Evolutionary conservation across 2,113 vertebrate species (phyloP).

Genomic region (Variabilichromis moorii): DNA sequence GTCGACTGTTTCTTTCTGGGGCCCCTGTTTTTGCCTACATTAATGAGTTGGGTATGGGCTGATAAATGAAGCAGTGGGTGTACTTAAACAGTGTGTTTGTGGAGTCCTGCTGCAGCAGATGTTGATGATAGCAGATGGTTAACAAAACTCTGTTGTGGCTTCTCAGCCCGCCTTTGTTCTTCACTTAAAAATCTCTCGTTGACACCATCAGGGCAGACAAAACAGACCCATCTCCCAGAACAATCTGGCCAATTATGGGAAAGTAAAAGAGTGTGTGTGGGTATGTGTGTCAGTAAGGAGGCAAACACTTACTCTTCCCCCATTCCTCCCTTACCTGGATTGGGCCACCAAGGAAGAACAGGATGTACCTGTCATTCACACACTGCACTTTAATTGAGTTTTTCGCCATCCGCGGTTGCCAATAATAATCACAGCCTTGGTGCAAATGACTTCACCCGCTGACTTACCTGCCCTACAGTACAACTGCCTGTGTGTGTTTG

Average conservation of each 20-base stretch:
- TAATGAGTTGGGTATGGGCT: background rate
- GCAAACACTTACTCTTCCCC: background rate
- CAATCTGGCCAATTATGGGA: background rate
- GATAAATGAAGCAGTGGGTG: background rate
- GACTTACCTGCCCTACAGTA: background rate
- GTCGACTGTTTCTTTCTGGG: background rate
- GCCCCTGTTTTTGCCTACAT: background rate
- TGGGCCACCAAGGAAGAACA: constrained; percentile 19
- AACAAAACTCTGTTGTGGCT: constrained; percentile 22
- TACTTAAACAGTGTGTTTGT: background rate
- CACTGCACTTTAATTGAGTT: background rate
- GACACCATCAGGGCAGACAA: constrained; percentile 51
- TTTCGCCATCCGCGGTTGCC: background rate
- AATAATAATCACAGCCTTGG: constrained; percentile 34
- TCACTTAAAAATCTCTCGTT: constrained; percentile 29
- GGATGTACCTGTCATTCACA: background rate
- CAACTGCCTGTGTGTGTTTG: background rate
- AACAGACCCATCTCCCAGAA: constrained; percentile 38
- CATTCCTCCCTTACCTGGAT: background rate
- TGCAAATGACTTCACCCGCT: constrained; percentile 22
- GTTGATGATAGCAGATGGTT: constrained; percentile 28
- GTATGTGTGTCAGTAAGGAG: background rate
- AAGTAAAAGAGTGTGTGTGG: background rate
- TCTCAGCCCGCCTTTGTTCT: constrained; percentile 41
- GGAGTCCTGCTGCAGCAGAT: constrained; percentile 16